Base-by-base conservation (phyloP, 2,888 invertebrate genomes). In the Epinotia ramella region DNA sequence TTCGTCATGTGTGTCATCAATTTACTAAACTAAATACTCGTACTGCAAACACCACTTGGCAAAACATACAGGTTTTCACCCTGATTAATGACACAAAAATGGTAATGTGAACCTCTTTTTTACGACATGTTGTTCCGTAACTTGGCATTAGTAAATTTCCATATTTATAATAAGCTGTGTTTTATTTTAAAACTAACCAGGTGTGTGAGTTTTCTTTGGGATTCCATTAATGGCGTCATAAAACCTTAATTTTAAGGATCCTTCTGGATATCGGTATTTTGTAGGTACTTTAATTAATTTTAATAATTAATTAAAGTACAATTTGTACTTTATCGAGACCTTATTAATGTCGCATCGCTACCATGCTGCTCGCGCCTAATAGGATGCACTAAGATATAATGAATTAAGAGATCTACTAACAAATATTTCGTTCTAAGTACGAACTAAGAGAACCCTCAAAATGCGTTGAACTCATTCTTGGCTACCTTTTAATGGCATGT, bases 21-120 rank as follows among this genome's bases (percentile, higher is more conserved):
- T 74, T 16, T n/a, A 64, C 33, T 57, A 65, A 69, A 75, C 65
- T 70, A 71, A 70, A 63, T 64, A 64, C 59, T 18, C 59, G 59
- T 71, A 70, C 20, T 53, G 60, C 44, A 71, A 75, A 75, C 56
- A 76, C 66, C 44, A 57, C 56, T 75, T 75, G 40, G 66, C 60
- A 71, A 75, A 72, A 75, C 59, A 75, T 28, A 66, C 66, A 63
- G 60, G 46, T 71, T 59, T 40, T n/a, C 64, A 46, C 65, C 62
- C 33, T 72, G 76, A 76, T 72, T 76, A 67, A 76, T 72, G 76
- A 56, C 56, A 67, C 57, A 57, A 76, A 67, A 63, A 66, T 67
- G 76, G 60, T 65, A 76, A 76, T 66, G 12, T 60, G 59, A 24
- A 33, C 28, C 13, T 20, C 53, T 53, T 56, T 56, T 40, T 60